Conservation (phyloP, 2,888 invertebrate species). For the Dryomyza anilis region DNA sequence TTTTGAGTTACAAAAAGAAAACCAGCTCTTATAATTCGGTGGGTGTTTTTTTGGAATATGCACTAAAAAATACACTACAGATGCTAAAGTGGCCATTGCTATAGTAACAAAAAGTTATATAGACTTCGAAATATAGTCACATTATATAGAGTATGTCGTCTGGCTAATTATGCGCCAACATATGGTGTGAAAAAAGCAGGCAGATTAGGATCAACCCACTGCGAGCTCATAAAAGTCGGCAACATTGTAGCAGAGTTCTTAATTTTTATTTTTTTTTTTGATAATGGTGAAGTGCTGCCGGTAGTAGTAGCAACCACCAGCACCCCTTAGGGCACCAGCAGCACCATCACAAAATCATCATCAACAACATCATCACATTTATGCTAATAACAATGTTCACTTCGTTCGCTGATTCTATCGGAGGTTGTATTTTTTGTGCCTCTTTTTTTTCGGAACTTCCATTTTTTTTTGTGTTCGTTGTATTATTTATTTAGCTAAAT, state of each 20-base stretch:
- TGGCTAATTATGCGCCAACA: slow-evolving; percentile 17
- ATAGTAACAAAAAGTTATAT: no score
- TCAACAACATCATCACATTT: slow-evolving; percentile 13
- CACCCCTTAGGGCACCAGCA: slow-evolving; percentile 32
- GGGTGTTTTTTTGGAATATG: no score
- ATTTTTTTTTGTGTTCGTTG: not conserved
- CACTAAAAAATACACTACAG: no score
- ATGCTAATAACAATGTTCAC: slow-evolving; percentile 21
- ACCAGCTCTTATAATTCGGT: no score
- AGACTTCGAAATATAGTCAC: no score
- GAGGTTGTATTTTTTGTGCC: not conserved
- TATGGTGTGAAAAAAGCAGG: slow-evolving; percentile 18
- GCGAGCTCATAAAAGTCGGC: not conserved
- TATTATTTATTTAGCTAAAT: slow-evolving; percentile 11
- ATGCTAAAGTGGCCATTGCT: no score
- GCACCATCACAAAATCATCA: slow-evolving; percentile 32
- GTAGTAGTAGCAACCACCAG: slow-evolving; percentile 14
- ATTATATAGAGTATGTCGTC: no score
- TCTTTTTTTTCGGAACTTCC: not conserved
- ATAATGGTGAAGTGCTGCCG: not conserved
- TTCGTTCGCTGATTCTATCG: not conserved
- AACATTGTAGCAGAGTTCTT: slow-evolving; percentile 12
- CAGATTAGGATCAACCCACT: slow-evolving; percentile 10
- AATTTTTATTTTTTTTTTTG: not conserved
- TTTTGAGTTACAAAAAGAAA: no score